A percentile compares a stretch with the other conserved stretches of the same genome.
These are phyloP conservation scores for Salminus brasiliensis DNA, from an alignment of 2,113 vertebrate species.

Conservation along the genomic window DNA sequence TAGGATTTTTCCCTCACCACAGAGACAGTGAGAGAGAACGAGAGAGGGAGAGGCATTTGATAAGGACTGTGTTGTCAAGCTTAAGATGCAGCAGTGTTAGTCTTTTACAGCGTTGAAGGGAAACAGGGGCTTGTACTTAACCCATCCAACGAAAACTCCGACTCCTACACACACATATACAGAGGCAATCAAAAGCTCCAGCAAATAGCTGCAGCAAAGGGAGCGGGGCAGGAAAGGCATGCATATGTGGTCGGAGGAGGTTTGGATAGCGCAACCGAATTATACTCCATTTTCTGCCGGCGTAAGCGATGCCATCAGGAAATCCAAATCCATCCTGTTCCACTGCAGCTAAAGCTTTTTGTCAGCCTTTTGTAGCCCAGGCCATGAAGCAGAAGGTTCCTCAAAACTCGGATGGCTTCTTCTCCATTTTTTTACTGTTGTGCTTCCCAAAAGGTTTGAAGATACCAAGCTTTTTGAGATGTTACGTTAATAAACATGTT, in stretches of 20 bases:
- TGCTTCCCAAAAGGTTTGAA: background rate
- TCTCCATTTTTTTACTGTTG: background rate
- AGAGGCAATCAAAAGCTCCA: background rate
- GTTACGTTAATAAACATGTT: background rate
- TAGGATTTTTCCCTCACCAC: constrained; percentile 35
- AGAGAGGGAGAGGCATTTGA: constrained; percentile 31
- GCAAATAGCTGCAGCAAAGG: background rate
- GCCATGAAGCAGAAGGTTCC: background rate
- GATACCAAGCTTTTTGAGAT: background rate
- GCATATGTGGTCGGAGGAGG: background rate
- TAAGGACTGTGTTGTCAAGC: constrained; percentile 25
- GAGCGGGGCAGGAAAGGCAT: background rate
- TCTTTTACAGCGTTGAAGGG: background rate
- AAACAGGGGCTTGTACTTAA: constrained; percentile 39
- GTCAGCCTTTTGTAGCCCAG: background rate
- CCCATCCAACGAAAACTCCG: constrained; percentile 9
- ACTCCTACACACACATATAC: constrained; percentile 22
- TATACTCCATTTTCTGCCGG: background rate
- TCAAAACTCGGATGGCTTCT: background rate
- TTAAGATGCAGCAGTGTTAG: constrained; percentile 23
- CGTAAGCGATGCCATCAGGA: background rate
- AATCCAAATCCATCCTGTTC: background rate
- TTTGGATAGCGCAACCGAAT: too few relatives aligned
- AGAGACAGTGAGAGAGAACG: too few relatives aligned
- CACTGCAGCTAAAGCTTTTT: background rate